phyloP scores from a whole-genome alignment of 2,888 invertebrate genomes.

The Drosophila dives region DNA sequence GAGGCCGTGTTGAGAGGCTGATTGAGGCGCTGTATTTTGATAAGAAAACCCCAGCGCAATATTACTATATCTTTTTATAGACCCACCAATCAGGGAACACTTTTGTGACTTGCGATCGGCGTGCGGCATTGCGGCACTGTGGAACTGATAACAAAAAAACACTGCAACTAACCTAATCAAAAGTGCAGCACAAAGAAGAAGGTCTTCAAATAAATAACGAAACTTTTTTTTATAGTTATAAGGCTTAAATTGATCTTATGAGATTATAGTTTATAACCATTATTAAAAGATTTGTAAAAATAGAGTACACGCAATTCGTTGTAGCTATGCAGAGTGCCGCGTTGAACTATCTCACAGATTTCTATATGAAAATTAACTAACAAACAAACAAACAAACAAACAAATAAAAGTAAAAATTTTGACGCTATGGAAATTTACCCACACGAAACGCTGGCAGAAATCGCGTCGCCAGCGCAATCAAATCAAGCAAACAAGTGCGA shows the following conservation, averaged over 20 bases:
- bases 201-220: neutral
- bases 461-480: constrained; percentile 53
- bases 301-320: constrained; percentile 35
- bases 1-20: neutral
- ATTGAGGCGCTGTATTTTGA: constrained; percentile 37
- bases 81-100: constrained; percentile 59
- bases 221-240: neutral
- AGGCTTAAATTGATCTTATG: neutral
- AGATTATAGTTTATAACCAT: neutral
- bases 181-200: constrained; percentile 15
- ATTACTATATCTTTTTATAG: constrained; percentile 69
- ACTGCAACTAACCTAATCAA: constrained; percentile 23
- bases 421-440: constrained; percentile 76
- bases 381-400: constrained; percentile 72
- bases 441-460: constrained; percentile 52
- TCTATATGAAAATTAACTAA: constrained; percentile 27
- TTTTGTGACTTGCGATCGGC: constrained; percentile 60
- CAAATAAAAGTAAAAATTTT: constrained; percentile 53
- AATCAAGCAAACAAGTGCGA: constrained; percentile 48
- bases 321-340: neutral
- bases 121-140: constrained; percentile 67
- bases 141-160: constrained; percentile 59
- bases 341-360: constrained; percentile 13
- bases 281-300: neutral
- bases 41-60: constrained; percentile 68